Evolutionary conservation across 2,888 invertebrate species (phyloP).

Genomic region (Euplexia lucipara): DNA sequence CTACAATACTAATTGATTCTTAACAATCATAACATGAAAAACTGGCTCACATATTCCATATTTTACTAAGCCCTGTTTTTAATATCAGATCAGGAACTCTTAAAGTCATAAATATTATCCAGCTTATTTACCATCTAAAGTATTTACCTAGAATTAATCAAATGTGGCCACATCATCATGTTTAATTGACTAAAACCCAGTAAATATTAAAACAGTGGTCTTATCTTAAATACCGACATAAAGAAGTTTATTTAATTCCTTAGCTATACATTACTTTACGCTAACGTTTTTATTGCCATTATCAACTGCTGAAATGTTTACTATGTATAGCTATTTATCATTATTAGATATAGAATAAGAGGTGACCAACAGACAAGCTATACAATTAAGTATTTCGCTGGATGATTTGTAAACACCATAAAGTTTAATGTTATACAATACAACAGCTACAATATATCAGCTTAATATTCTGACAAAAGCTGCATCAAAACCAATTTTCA

Average conservation of each 20-base stretch:
- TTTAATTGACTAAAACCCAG: constrained; percentile 15
- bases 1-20: constrained; percentile 12
- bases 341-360: background rate
- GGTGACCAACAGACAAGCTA: background rate
- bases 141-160: background rate
- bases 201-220: constrained; percentile 20
- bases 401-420: no score
- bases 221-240: constrained; percentile 17
- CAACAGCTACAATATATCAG: no score
- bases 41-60: background rate
- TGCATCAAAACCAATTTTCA: no score
- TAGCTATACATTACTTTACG: background rate
- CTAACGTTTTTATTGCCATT: background rate
- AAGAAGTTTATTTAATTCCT: constrained; percentile 11
- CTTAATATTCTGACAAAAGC: no score
- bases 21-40: background rate
- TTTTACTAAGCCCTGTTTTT: background rate
- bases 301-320: background rate
- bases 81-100: background rate
- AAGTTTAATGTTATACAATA: no score
- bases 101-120: background rate
- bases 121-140: background rate
- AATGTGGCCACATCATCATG: constrained; percentile 49
- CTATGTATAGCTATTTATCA: background rate
- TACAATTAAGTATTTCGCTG: background rate